Evolutionary conservation across 2,113 vertebrate species (phyloP), one percentile per base, ranked within the genome.

Genomic region (Glaucomys volans): DNA sequence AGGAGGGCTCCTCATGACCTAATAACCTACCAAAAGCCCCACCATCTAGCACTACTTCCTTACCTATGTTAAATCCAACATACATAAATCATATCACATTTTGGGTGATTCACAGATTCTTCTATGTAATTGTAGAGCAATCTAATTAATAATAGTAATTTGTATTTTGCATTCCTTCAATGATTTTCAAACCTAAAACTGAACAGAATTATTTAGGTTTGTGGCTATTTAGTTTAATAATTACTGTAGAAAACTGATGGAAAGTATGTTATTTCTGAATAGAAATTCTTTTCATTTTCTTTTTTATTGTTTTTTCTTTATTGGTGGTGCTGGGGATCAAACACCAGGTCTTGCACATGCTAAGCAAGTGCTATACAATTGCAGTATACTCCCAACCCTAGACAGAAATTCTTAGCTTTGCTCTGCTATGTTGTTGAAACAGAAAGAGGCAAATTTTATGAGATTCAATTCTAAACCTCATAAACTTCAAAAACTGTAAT

Each of bases 111-210:
- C 26, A 3, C 14, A 32, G 8, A 91, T 67, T 67, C 20, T 83
- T 81, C 76, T 82, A 26, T 72, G 20, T 83, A 62, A 71, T 42
- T 83, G 82, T 1, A 92, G 14, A 42, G 22, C 52, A 90, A 66
- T 71, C 79, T 64, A 71, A 44, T 59, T 77, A 82, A 67, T 69
- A 80, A 90, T 30, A 89, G 67, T 89, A 88, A 54, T 52, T 90
- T 83, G 12, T 57, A 66, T 22, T 95, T 77, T 62, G 32, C 4
- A 82, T 76, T 69, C 17, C 74, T 81, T 88, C n/a, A 81, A 16
- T 75, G 20, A 42, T 84, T 79, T 40, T 32, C 62, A 94, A 90
- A 64, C 64, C 44, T 72, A 54, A 24, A 91, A 91, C 44, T 72
- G 57, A 89, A 81, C 12, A 90, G 1, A 71, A 79, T 88, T 72